A percentile compares a stretch with the other conserved stretches of the same genome.
Conservation (phyloP, 2,113 vertebrate species). For the Cacatua alba region DNA sequence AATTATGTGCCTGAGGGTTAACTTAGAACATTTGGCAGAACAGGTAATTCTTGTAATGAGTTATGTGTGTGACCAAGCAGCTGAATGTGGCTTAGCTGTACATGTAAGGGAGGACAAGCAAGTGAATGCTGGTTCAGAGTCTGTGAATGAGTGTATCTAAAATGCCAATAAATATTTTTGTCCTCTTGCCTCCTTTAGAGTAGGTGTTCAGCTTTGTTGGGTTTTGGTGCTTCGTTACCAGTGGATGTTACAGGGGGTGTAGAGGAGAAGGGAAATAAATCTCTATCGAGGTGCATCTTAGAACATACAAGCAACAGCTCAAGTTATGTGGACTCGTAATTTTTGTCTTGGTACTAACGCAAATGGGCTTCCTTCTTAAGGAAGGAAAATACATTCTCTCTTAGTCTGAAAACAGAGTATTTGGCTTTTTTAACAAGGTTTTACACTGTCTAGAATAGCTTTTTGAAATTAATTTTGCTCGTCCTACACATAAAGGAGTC, state of each 20-base stretch:
- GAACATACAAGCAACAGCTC: neutral
- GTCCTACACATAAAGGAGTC: slow-evolving; percentile 22
- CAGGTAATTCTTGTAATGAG: neutral
- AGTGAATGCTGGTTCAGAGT: neutral
- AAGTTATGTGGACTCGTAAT: neutral
- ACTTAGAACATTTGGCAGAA: neutral
- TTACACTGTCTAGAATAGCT: neutral
- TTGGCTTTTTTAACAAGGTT: neutral
- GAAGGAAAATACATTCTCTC: neutral
- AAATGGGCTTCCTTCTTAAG: neutral
- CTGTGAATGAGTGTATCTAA: neutral
- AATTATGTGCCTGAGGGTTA: neutral
- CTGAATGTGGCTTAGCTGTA: neutral
- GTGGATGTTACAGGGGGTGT: neutral
- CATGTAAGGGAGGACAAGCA: neutral
- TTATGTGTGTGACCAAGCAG: neutral
- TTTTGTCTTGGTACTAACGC: neutral
- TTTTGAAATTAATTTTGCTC: slow-evolving; percentile 25
- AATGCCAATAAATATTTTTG: neutral
- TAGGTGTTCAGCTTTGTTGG: neutral
- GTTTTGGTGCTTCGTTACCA: neutral
- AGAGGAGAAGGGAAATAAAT: neutral
- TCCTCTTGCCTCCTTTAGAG: neutral
- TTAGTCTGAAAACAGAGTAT: neutral
- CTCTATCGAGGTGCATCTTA: neutral